Evolutionary conservation across 1,140 invertebrate genomes (phyloP).

Genomic region (Drosophila bifasciata): DNA sequence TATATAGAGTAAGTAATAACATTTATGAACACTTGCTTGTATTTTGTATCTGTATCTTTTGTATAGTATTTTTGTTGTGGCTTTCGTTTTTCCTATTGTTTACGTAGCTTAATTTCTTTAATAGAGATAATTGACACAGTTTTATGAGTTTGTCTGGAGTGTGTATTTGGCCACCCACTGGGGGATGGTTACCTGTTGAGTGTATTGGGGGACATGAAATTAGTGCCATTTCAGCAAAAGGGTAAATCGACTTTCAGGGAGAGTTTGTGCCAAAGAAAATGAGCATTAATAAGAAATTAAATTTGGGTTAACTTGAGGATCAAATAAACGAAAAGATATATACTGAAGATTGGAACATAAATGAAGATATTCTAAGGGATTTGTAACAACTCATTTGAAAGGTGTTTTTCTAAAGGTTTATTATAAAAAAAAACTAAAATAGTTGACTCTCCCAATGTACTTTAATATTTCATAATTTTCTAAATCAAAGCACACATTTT

Average conservation of each 20-base stretch:
- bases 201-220: slow-evolving; percentile 38
- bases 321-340: too few species aligned
- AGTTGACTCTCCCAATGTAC: too few species aligned
- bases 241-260: slow-evolving; percentile 18
- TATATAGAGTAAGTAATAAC: background rate
- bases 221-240: slow-evolving; percentile 22
- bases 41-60: slow-evolving; percentile 7
- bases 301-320: too few species aligned
- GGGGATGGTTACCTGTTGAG: slow-evolving; percentile 49
- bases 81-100: slow-evolving; percentile 19
- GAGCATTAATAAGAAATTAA: too few species aligned
- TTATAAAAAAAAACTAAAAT: too few species aligned
- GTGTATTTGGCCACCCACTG: slow-evolving; percentile 14
- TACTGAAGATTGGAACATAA: too few species aligned
- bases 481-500: background rate
- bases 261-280: slow-evolving; percentile 12
- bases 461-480: too few species aligned
- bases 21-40: slow-evolving; percentile 11
- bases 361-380: too few species aligned
- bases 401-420: too few species aligned
- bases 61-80: too few species aligned
- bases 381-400: too few species aligned
- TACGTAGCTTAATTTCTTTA: slow-evolving; percentile 53
- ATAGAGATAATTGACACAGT: slow-evolving; percentile 67
- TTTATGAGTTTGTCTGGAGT: slow-evolving; percentile 30